Evolutionary conservation across 1,140 invertebrate genomes (phyloP).

Genomic region (Odontomachus brunneus): DNA sequence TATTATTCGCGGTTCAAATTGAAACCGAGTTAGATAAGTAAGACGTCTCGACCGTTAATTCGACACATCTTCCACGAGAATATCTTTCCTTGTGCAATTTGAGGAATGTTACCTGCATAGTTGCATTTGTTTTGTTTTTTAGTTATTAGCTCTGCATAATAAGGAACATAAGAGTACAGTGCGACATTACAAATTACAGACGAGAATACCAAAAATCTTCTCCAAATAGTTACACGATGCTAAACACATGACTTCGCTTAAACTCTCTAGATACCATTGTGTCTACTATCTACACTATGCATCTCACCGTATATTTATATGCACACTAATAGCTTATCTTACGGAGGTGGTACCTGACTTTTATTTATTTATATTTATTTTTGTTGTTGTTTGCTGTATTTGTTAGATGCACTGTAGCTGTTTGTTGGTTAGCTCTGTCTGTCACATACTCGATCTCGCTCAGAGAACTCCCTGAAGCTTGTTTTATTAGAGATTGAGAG

Average conservation of each 20-base stretch:
- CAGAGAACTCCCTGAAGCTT: constrained; percentile 83
- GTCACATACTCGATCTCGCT: constrained; percentile 84
- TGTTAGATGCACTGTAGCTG: constrained; percentile 86
- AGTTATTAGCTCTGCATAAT: neutral
- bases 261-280: constrained; percentile 59
- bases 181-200: neutral
- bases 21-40: too few relatives aligned
- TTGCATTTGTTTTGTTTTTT: neutral
- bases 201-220: constrained; percentile 26
- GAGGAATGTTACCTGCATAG: too few relatives aligned
- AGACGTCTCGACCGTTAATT: too few relatives aligned
- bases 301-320: constrained; percentile 65
- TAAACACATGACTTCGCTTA: constrained; percentile 70
- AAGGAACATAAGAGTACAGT: neutral
- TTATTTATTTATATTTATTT: constrained; percentile 84
- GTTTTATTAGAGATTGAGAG: constrained; percentile 85
- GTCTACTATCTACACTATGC: constrained; percentile 67
- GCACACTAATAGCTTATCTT: constrained; percentile 78
- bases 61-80: neutral
- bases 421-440: constrained; percentile 85
- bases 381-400: constrained; percentile 85
- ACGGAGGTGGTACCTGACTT: constrained; percentile 77
- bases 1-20: too few relatives aligned
- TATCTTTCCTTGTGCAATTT: constrained; percentile 4
- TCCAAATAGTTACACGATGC: constrained; percentile 56